Conservation (phyloP, 2,888 invertebrate genomes). For the Xiphydria camelus region DNA sequence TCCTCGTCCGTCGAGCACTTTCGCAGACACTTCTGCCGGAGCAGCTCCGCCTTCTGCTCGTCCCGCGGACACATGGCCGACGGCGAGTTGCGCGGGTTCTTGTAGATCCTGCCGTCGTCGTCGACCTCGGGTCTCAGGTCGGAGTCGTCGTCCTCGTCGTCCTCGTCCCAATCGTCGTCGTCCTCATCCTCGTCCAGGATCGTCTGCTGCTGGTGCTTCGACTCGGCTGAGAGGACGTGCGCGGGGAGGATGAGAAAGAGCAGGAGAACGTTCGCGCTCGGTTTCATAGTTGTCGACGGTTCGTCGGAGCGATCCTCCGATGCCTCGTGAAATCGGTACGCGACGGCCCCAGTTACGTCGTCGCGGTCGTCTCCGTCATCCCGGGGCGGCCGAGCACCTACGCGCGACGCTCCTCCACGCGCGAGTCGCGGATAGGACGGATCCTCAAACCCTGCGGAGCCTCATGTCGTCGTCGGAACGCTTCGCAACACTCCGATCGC, state of each 20-base stretch:
- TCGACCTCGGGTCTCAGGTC: conserved; percentile 64
- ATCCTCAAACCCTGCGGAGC: conserved; percentile 9
- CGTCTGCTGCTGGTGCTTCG: conserved; percentile 49
- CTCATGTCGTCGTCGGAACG: conserved; percentile 4
- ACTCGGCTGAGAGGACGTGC: conserved; percentile 41
- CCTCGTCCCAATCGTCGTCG: conserved; percentile 61
- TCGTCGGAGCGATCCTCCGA: no score
- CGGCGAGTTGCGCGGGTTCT: conserved; percentile 86
- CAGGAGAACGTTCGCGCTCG: conserved; percentile 36
- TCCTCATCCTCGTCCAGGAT: conserved; percentile 60
- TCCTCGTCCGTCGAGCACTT: conserved; percentile 94
- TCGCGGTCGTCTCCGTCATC: no score
- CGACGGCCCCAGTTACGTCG: no score
- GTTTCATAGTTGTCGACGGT: no score
- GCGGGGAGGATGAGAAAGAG: conserved; percentile 39
- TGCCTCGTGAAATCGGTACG: no score
- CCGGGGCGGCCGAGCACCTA: no score
- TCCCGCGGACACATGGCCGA: conserved; percentile 84
- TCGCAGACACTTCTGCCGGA: conserved; percentile 85
- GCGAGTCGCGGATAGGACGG: no score
- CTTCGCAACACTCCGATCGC: no score
- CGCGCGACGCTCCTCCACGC: no score
- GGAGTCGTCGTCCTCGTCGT: conserved; percentile 53
- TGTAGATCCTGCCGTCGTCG: conserved; percentile 81
- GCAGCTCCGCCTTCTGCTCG: conserved; percentile 79